Conservation (phyloP, 2,888 invertebrate genomes). For the Lasius fuliginosus region DNA sequence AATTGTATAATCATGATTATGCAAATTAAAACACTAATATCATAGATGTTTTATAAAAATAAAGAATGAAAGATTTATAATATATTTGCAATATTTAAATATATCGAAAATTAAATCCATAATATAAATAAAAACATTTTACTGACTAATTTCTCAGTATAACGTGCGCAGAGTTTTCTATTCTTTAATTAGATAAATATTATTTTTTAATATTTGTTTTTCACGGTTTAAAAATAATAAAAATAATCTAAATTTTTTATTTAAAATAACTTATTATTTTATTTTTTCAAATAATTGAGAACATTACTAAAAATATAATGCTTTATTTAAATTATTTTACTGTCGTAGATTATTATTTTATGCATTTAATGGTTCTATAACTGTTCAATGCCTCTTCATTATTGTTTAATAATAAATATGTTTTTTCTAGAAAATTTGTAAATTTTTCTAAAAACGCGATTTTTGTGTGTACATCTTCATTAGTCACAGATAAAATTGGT, state of each 20-base stretch:
- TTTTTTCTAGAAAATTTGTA: background rate
- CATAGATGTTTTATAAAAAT: background rate
- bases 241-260: background rate
- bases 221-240: background rate
- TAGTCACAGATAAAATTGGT: background rate
- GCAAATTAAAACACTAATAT: background rate
- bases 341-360: background rate
- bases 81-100: background rate
- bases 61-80: background rate
- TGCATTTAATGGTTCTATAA: background rate
- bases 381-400: background rate
- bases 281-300: background rate
- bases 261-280: background rate
- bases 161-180: background rate
- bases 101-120: background rate
- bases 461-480: background rate
- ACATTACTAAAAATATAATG: background rate
- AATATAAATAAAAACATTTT: background rate
- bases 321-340: background rate
- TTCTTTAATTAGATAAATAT: background rate
- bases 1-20: background rate
- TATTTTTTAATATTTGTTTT: background rate
- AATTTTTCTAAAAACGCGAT: background rate
- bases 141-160: background rate
- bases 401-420: background rate